Evolutionary conservation across 2,888 invertebrate genomes (phyloP), one percentile per base, ranked within the genome.

Genomic region (Chrysolina americana): DNA sequence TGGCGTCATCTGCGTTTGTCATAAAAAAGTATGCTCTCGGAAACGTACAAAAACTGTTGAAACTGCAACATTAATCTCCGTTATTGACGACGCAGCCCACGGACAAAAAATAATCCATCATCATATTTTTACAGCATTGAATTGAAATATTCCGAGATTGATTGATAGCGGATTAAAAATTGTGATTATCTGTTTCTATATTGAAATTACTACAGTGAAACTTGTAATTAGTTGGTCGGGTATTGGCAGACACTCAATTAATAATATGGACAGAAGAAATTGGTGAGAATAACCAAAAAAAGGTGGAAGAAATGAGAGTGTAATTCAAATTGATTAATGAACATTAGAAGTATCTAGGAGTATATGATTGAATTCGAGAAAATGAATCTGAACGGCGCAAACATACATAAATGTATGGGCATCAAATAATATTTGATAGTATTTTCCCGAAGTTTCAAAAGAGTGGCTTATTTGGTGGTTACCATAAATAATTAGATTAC

Each of bases 131-230:
- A 28, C 21, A 28, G 66, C 44, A 4, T 50, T n/a, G 50, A 50
- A 66, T 44, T 59, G 23, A 19, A 41, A 65, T 65, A 65, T 65
- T 65, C 19, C 41, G 41, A 41, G 23, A 65, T 65, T 65, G 65
- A 47, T 65, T 47, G 47, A 47, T 65, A 10, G 28, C 17, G n/a
- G 41, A 65, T 47, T 41, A 65, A 41, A 65, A 23, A 65, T 23
- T 21, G 65, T 13, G 19, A 47, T 47, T 15, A 8, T 21, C 6
- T 17, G 15, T 47, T 47, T 65, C 44, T 11, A 11, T 17, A 15
- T n/a, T 21, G 48, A 48, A 50, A 41, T 66, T 50, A 28, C 23
- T 23, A 15, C n/a, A 36, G 11, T 19, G 21, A 53, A 53, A 17
- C n/a, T 53, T 53, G n/a, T 21, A 4, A 53, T 53, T 53, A 9